Conservation (phyloP, 35 echinoderm and acorn worm genomes). For the Stichopus chloronotus region DNA sequence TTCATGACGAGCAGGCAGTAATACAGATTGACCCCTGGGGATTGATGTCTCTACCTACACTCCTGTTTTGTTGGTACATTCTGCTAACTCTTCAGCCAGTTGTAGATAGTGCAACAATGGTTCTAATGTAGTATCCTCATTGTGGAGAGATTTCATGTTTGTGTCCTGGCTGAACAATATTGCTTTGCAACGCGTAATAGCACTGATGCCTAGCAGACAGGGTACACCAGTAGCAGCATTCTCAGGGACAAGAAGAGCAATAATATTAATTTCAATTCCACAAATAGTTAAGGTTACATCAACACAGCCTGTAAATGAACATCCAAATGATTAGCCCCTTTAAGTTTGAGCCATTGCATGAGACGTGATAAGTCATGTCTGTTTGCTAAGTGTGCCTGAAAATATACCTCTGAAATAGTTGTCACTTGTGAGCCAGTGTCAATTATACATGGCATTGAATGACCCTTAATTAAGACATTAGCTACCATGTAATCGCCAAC, state of each 20-base stretch:
- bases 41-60: background rate
- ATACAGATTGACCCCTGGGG: background rate
- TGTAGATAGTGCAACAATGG: background rate
- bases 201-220: too few species aligned
- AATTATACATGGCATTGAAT: background rate
- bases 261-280: background rate
- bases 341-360: constrained; percentile 7
- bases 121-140: background rate
- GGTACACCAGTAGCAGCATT: too few species aligned
- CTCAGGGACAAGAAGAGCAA: constrained; percentile 25
- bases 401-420: background rate
- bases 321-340: constrained; percentile 28
- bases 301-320: constrained; percentile 34
- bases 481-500: constrained; percentile 20
- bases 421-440: constrained; percentile 55
- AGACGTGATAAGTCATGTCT: background rate
- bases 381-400: background rate
- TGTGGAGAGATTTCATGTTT: background rate
- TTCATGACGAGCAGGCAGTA: background rate
- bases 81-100: background rate
- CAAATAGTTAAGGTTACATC: background rate
- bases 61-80: background rate
- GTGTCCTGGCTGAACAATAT: background rate
- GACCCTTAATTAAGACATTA: constrained; percentile 1
- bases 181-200: too few species aligned